A percentile compares a stretch with the other conserved stretches of the same genome.
Conservation (phyloP, 2,113 vertebrate genomes). For the Callopanchax toddi region DNA sequence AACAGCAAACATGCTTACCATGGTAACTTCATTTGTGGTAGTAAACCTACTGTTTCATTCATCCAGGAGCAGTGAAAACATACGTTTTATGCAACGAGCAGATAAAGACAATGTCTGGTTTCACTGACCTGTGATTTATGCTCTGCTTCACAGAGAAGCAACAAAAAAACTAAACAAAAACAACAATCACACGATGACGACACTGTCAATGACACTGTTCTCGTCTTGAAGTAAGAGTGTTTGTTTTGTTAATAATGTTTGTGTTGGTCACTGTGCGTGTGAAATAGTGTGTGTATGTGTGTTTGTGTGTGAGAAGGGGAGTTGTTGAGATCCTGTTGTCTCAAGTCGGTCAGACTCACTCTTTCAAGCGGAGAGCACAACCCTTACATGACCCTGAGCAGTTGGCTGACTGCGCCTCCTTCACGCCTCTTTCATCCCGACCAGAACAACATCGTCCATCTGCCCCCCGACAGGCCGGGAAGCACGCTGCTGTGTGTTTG, state of each 20-base stretch:
- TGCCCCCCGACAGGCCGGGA: slow-evolving; percentile 39
- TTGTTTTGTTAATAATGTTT: slow-evolving; percentile 68
- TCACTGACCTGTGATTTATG: neutral
- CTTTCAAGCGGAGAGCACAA: slow-evolving; percentile 63
- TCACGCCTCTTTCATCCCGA: slow-evolving; percentile 67
- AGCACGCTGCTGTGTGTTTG: slow-evolving; percentile 17
- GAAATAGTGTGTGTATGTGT: slow-evolving; percentile 34
- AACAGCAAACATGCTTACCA: too few species aligned
- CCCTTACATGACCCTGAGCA: slow-evolving; percentile 76
- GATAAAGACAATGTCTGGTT: too few species aligned
- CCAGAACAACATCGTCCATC: slow-evolving; percentile 67
- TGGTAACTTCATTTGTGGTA: too few species aligned
- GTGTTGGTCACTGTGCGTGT: slow-evolving; percentile 38
- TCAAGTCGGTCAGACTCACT: slow-evolving; percentile 37
- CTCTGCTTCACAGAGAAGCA: slow-evolving; percentile 9
- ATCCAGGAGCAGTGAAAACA: neutral
- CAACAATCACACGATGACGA: neutral
- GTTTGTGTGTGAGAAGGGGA: slow-evolving; percentile 25
- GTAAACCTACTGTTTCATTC: too few species aligned
- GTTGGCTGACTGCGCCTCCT: slow-evolving; percentile 65
- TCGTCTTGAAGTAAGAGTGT: slow-evolving; percentile 43
- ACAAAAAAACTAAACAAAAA: neutral
- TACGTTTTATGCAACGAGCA: too few species aligned
- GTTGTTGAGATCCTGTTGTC: slow-evolving; percentile 36
- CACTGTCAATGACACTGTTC: slow-evolving; percentile 30